A percentile compares a stretch with the other conserved stretches of the same genome.
phyloP scores from a whole-genome alignment of 1,140 invertebrate genomes.

The Metaphire vulgaris region DNA sequence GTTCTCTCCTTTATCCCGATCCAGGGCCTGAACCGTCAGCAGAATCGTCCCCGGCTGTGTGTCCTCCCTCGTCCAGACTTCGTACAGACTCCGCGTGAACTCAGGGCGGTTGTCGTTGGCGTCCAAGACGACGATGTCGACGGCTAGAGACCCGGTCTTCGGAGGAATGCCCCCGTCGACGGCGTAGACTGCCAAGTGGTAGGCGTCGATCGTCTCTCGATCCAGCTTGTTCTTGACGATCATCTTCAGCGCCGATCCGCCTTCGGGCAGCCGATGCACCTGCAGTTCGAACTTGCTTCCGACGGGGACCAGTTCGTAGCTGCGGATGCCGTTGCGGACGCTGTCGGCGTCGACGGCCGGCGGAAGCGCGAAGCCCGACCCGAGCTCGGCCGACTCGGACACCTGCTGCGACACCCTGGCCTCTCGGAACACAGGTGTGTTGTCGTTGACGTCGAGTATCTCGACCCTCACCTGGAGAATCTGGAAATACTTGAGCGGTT shows the following conservation, averaged over 20 bases:
- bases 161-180: conserved; percentile 16
- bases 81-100: conserved; percentile 51
- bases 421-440: conserved; percentile 40
- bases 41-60: conserved; percentile 76
- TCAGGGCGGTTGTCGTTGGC: conserved; percentile 48
- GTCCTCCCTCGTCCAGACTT: conserved; percentile 72
- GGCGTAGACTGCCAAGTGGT: conserved; percentile 19
- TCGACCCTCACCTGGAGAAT: conserved; percentile 31
- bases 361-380: conserved; percentile 65
- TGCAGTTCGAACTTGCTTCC: conserved; percentile 13
- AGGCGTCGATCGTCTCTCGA: conserved; percentile 18
- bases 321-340: conserved; percentile 1
- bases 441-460: conserved; percentile 56
- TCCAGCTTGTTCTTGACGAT: conserved; percentile 20
- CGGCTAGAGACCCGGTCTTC: conserved; percentile 15
- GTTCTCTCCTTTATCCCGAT: conserved; percentile 43
- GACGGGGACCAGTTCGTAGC: conserved; percentile 16
- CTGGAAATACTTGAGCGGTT: conserved; percentile 27
- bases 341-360: conserved; percentile 78
- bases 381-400: conserved; percentile 81
- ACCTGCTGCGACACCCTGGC: conserved; percentile 76
- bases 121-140: conserved; percentile 32
- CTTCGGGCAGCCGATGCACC: not conserved
- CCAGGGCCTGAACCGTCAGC: conserved; percentile 65
- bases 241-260: conserved; percentile 10